These are phyloP conservation scores for Maconellicoccus hirsutus DNA, from an alignment of 1,140 invertebrate species.

Conservation along the genomic window DNA sequence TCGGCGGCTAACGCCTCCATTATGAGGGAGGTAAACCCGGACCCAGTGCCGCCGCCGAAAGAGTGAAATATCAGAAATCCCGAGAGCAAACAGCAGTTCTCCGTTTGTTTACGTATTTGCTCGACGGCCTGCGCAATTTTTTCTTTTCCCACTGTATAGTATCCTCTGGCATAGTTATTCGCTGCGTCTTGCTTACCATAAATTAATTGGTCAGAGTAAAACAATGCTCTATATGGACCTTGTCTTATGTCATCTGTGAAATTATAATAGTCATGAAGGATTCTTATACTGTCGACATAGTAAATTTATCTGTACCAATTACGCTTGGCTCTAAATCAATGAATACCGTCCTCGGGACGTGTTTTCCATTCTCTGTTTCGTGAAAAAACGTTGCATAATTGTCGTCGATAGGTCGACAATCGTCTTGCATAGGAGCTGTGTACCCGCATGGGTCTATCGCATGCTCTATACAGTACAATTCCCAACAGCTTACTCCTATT, in stretches of 20 bases:
- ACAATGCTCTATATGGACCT: constrained; percentile 59
- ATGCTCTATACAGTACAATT: constrained; percentile 75
- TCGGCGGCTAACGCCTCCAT: constrained; percentile 65
- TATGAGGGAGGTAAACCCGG: constrained; percentile 64
- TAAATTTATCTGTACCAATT: constrained; percentile 36
- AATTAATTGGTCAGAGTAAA: constrained; percentile 63
- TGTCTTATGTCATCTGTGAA: constrained; percentile 54
- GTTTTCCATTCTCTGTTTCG: constrained; percentile 52
- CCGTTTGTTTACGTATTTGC: constrained; percentile 34
- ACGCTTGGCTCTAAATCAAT: constrained; percentile 68
- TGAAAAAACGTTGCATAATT: constrained; percentile 52
- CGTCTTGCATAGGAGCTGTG: background rate
- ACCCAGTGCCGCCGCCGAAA: constrained; percentile 70
- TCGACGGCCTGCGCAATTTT: constrained; percentile 38
- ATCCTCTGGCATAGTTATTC: constrained; percentile 78
- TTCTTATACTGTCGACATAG: background rate
- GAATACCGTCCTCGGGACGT: constrained; percentile 63
- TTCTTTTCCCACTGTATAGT: constrained; percentile 43
- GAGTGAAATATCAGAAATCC: constrained; percentile 71
- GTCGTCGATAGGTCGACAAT: constrained; percentile 10
- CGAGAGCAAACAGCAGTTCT: constrained; percentile 41
- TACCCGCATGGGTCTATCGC: constrained; percentile 61
- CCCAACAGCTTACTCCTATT: constrained; percentile 68
- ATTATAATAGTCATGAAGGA: background rate
- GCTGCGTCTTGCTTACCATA: constrained; percentile 80